These are phyloP conservation scores for Melitaea athalia DNA, from an alignment of 2,888 invertebrate species.

Conservation along the genomic window DNA sequence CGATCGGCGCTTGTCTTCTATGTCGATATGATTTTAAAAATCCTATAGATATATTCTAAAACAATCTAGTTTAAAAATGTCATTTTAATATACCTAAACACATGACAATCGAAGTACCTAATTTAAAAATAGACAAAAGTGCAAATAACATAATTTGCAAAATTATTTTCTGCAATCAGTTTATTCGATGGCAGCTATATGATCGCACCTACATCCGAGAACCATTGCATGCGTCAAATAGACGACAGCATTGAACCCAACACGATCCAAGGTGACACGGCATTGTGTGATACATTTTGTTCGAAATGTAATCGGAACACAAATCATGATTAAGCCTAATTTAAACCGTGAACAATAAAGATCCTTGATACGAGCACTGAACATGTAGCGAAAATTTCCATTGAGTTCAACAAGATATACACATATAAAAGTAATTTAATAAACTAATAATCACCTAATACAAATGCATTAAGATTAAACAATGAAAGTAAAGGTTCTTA, in stretches of 20 bases:
- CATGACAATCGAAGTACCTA: neutral
- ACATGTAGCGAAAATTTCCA: neutral
- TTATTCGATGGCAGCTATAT: conserved; percentile 54
- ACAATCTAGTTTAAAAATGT: neutral
- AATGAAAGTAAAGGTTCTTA: neutral
- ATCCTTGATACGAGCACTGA: neutral
- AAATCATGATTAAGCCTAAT: neutral
- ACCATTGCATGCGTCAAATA: conserved; percentile 49
- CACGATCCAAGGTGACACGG: conserved; percentile 57
- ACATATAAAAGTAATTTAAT: neutral
- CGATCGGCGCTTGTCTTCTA: neutral
- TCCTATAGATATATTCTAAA: neutral
- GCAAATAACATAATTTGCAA: neutral
- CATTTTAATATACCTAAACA: neutral
- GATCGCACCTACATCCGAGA: conserved; percentile 61
- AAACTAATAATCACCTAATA: neutral
- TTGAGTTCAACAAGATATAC: neutral
- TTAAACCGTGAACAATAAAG: neutral
- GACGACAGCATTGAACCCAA: conserved; percentile 48
- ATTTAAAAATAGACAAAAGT: neutral
- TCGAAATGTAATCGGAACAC: conserved; percentile 23
- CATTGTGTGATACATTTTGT: conserved; percentile 35
- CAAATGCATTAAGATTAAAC: neutral
- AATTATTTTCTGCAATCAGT: neutral
- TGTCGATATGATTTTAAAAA: neutral